These are phyloP conservation scores for Mellilla xanthometata DNA, from an alignment of 2,888 invertebrate species.

Conservation along the genomic window DNA sequence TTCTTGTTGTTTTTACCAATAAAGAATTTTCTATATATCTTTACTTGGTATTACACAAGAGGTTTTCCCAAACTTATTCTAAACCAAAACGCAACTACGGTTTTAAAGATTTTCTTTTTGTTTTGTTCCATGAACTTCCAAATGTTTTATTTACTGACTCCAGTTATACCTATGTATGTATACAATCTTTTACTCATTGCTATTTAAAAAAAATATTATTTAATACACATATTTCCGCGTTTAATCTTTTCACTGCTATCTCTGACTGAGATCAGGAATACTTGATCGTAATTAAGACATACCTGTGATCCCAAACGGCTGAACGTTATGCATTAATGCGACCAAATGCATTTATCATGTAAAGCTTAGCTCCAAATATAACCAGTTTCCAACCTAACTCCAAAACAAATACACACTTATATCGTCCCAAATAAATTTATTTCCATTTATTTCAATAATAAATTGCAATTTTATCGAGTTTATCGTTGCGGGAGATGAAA, in stretches of 20 bases:
- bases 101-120: no score
- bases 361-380: slow-evolving; percentile 16
- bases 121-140: no score
- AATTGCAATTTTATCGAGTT: slow-evolving; percentile 43
- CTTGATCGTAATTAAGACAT: slow-evolving; percentile 15
- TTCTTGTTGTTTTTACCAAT: no score
- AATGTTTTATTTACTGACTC: no score
- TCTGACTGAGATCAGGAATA: background rate
- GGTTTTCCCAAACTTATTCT: no score
- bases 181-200: no score
- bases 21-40: no score
- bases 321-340: slow-evolving; percentile 12
- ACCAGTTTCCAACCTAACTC: slow-evolving; percentile 8
- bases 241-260: background rate
- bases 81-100: no score
- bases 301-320: background rate
- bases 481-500: slow-evolving; percentile 30
- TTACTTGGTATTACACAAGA: no score
- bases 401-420: slow-evolving; percentile 18
- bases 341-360: slow-evolving; percentile 29
- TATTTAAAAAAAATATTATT: no score
- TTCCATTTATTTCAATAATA: slow-evolving; percentile 37
- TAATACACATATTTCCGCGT: background rate
- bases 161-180: no score
- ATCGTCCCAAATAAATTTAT: slow-evolving; percentile 29